Base-by-base conservation (phyloP, 1,140 invertebrate species). In the Centruroides vittatus region DNA sequence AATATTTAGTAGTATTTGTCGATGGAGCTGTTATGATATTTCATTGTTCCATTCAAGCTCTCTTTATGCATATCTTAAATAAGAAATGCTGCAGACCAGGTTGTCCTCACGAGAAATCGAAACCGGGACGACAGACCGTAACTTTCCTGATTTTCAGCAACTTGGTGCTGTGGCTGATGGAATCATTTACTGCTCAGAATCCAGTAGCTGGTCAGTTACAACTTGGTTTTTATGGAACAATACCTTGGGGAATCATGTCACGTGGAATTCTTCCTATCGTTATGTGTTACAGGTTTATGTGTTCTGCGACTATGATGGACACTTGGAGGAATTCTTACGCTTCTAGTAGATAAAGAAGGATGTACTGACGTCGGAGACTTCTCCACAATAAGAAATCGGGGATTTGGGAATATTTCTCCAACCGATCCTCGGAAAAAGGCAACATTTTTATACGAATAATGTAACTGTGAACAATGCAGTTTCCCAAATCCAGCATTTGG, bases 271-370 rank as follows among this genome's bases (percentile, higher is more conserved):
- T 85, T 41, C 84, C 84, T 0, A 71, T 86, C 1, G 69, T 83
- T 3, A 82, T 85, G 35, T 83, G 85, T 66, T 86, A 81, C 61
- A 75, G 84, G 46, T 86, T 86, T 71, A 85, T 86, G 68, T 84
- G 82, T 7, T 81, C 80, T 53, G 81, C 85, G 12, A 75, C 83
- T 58, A 70, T 86, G 9, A 75, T 84, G 8, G 83, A 85, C 65
- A 80, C 84, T 9, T 86, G 84, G 84, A 82, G 51, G 41, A 41
- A 41, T 41, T 41, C 41, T 41, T 41, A 41, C 8, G 41, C 41
- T 41, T 41, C 41, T 41, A 41, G 41, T 8, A 41, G 41, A 41
- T 41, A 41, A 41, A 41, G 41, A 8, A 41, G 3, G 8, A 41
- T 41, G 5, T 8, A 41, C 8, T 41, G 41, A 41, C 41, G 41